Percentiles rank a stretch among this genome's conserved stretches.
These are phyloP conservation scores for Musca domestica DNA, from an alignment of 1,140 invertebrate species.

Conservation along the genomic window DNA sequence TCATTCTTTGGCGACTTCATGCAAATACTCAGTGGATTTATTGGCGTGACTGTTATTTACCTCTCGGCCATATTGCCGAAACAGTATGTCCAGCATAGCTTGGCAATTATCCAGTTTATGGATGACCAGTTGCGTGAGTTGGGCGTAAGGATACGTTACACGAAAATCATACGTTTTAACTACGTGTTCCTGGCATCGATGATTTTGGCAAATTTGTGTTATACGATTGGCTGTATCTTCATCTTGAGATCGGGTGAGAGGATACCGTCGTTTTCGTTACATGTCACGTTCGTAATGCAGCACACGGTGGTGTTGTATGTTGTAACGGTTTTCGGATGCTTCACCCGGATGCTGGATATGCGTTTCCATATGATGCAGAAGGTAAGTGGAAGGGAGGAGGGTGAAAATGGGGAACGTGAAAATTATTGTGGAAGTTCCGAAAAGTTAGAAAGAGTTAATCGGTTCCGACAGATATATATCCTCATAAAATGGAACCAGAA, in stretches of 20 bases:
- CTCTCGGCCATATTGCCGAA: conserved; percentile 44
- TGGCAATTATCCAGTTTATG: conserved; percentile 42
- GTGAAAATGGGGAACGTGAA: too few species aligned
- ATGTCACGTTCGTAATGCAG: conserved; percentile 46
- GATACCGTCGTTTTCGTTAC: conserved; percentile 35
- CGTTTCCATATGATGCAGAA: conserved; percentile 46
- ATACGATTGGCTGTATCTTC: conserved; percentile 37
- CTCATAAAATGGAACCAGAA: too few species aligned
- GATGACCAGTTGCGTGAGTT: conserved; percentile 39
- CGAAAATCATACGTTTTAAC: conserved; percentile 43
- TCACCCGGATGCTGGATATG: conserved; percentile 46
- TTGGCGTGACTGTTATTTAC: conserved; percentile 49
- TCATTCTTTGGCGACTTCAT: conserved; percentile 47
- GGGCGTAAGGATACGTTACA: conserved; percentile 48
- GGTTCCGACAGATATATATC: too few species aligned
- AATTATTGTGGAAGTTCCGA: too few species aligned
- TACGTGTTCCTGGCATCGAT: conserved; percentile 37
- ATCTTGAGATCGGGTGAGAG: conserved; percentile 36
- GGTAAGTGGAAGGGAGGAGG: conserved; percentile 38
- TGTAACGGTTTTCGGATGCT: conserved; percentile 38
- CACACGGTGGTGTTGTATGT: conserved; percentile 44
- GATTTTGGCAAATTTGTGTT: conserved; percentile 35
- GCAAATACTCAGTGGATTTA: conserved; percentile 48
- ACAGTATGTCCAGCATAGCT: conserved; percentile 38
- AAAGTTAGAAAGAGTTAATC: too few species aligned